phyloP scores from a whole-genome alignment of 2,888 invertebrate genomes.

The Deilephila elpenor region DNA sequence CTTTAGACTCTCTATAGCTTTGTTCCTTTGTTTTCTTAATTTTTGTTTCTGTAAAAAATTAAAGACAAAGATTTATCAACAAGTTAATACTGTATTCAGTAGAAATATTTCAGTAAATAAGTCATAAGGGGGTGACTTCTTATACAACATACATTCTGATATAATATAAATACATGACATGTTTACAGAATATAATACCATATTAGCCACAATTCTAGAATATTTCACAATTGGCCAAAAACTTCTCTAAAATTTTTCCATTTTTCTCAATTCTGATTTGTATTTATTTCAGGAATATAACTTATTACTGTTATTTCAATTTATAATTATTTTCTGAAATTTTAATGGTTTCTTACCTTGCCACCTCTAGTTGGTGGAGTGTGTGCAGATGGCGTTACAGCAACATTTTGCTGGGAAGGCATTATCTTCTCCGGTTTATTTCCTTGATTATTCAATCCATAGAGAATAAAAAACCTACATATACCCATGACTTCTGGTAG shows the following conservation, averaged over 20 bases:
- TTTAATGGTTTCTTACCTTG: constrained; percentile 69
- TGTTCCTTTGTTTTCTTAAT: constrained; percentile 77
- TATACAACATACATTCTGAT: too few species aligned
- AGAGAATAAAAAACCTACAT: constrained; percentile 83
- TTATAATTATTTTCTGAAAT: neutral
- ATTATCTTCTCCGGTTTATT: constrained; percentile 81
- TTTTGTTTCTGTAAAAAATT: constrained; percentile 72
- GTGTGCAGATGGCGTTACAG: constrained; percentile 74
- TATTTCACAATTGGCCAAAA: too few species aligned
- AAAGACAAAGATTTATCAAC: neutral
- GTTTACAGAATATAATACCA: too few species aligned
- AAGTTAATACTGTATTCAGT: too few species aligned
- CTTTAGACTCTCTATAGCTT: constrained; percentile 75
- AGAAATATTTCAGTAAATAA: too few species aligned
- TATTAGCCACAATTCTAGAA: too few species aligned
- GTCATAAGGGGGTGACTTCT: too few species aligned
- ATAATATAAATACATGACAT: too few species aligned
- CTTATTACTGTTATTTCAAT: neutral
- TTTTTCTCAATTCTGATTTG: too few species aligned
- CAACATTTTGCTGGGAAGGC: constrained; percentile 86
- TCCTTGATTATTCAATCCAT: constrained; percentile 70
- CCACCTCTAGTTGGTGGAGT: constrained; percentile 82
- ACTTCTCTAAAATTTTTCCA: too few species aligned
- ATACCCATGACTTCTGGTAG: constrained; percentile 85
- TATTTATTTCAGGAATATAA: too few species aligned